These are phyloP conservation scores for Scylla paramamosain DNA, from an alignment of 1,140 invertebrate species.

Conservation along the genomic window DNA sequence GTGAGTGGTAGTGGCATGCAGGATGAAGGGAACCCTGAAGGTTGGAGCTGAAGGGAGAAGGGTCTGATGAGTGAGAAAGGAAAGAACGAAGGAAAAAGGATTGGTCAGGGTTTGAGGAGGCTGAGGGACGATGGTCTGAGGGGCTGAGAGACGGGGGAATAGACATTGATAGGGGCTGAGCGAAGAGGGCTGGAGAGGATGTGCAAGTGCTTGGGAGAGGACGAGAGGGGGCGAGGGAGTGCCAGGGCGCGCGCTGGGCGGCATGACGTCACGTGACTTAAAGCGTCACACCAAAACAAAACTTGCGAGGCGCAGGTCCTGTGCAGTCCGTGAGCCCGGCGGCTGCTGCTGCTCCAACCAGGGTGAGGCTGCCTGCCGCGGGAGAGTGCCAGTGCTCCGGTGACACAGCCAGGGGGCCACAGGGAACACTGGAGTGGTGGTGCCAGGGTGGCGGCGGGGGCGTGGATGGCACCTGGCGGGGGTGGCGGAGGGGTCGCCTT, in stretches of 20 bases:
- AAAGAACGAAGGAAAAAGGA: no score
- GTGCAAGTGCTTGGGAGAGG: no score
- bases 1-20: no score
- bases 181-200: no score
- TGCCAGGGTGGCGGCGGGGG: not conserved
- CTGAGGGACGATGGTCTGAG: no score
- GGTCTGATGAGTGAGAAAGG: no score
- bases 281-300: conserved; percentile 22
- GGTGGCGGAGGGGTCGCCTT: not conserved
- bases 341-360: not conserved
- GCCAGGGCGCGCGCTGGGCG: not conserved
- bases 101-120: no score
- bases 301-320: conserved; percentile 9
- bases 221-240: no score
- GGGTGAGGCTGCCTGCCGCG: not conserved
- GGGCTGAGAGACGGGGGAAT: no score
- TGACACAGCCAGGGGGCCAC: not conserved
- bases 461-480: not conserved
- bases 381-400: not conserved
- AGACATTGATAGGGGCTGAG: no score
- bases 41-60: no score
- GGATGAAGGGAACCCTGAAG: no score
- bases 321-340: not conserved
- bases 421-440: not conserved
- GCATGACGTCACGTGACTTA: conserved; percentile 13